phyloP scores from a whole-genome alignment of 2,888 invertebrate species.

The Aporophyla lueneburgensis region DNA sequence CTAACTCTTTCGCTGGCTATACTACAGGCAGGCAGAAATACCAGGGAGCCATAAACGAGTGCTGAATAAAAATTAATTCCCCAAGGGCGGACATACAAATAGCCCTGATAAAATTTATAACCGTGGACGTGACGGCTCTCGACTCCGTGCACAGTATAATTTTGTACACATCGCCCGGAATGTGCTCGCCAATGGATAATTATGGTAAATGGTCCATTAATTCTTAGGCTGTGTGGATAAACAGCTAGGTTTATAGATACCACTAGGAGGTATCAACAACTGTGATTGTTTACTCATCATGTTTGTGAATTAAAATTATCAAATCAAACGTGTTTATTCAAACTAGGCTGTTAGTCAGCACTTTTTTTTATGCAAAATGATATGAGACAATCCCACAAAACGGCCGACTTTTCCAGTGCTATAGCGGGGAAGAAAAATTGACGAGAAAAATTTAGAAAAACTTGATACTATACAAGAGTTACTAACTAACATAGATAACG shows the following conservation, averaged over 20 bases:
- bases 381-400: no score
- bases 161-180: slow-evolving; percentile 76
- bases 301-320: neutral
- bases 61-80: slow-evolving; percentile 72
- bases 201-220: slow-evolving; percentile 79
- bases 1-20: slow-evolving; percentile 31
- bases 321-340: no score
- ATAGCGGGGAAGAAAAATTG: no score
- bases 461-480: no score
- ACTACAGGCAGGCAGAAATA: slow-evolving; percentile 52
- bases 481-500: no score
- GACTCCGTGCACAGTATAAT: slow-evolving; percentile 76
- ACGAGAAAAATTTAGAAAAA: no score
- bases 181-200: slow-evolving; percentile 79
- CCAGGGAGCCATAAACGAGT: slow-evolving; percentile 68
- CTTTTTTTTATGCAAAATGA: no score
- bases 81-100: slow-evolving; percentile 70
- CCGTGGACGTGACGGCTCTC: slow-evolving; percentile 70
- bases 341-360: no score
- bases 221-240: slow-evolving; percentile 64
- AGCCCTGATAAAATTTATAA: slow-evolving; percentile 73
- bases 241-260: slow-evolving; percentile 23
- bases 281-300: neutral
- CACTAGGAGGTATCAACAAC: neutral
- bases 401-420: no score